phyloP scores from a whole-genome alignment of 2,113 vertebrate species.

The Emydocephalus ijimae region DNA sequence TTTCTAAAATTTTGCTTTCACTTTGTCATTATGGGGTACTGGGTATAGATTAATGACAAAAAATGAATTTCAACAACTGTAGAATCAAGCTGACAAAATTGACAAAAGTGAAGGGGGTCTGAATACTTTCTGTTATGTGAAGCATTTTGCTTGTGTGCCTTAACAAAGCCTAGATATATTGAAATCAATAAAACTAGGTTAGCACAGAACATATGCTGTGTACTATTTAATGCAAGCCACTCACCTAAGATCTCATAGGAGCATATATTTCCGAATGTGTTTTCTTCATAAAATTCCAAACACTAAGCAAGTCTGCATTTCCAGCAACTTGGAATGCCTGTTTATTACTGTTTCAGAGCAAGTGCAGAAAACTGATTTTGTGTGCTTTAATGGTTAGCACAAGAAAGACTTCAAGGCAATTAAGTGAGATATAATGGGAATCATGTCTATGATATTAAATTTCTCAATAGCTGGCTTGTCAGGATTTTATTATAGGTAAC shows the following conservation, averaged over 20 bases:
- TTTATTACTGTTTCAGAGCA: not conserved
- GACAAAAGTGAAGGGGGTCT: not conserved
- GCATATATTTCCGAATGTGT: not conserved
- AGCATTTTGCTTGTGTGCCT: not conserved
- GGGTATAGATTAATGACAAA: not conserved
- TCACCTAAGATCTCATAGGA: not conserved
- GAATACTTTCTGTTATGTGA: not conserved
- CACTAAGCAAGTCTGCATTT: not conserved
- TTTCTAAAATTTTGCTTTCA: not conserved
- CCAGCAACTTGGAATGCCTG: not conserved
- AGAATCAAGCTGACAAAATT: not conserved
- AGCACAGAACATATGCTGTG: not conserved
- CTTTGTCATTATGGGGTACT: not conserved
- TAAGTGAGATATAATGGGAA: not conserved
- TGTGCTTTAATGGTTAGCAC: not conserved
- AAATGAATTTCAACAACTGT: not conserved
- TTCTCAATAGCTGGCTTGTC: not conserved
- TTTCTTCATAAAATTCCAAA: not conserved
- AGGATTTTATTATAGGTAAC: not conserved
- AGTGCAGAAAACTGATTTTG: not conserved
- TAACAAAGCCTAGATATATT: not conserved
- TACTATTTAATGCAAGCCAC: not conserved
- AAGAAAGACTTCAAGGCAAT: not conserved
- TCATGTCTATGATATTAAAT: not conserved
- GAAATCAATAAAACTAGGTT: not conserved